A percentile compares a stretch with the other conserved stretches of the same genome.
phyloP scores from a whole-genome alignment of 2,113 vertebrate species.

The Potamarius usumacintae region DNA sequence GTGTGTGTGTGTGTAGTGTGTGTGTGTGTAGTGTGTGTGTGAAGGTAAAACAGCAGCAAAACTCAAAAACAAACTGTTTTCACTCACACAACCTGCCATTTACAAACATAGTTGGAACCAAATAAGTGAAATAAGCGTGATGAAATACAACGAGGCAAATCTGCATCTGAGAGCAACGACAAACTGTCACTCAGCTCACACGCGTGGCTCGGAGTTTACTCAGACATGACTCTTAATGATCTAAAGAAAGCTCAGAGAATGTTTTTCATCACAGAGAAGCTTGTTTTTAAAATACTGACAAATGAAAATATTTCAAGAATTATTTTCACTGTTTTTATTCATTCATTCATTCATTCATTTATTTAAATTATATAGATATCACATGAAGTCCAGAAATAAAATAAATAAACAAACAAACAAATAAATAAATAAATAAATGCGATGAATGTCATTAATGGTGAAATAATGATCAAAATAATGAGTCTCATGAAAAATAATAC shows the following conservation, averaged over 20 bases:
- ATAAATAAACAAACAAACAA: no score
- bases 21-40: background rate
- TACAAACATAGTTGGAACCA: background rate
- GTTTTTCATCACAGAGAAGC: no score
- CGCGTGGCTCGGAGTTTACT: background rate
- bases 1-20: background rate
- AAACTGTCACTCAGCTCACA: background rate
- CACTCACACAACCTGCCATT: background rate
- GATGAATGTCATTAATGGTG: background rate
- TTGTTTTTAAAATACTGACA: no score
- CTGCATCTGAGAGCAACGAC: background rate
- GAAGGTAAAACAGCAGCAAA: conserved; percentile 1
- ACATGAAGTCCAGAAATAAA: background rate
- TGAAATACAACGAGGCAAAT: background rate
- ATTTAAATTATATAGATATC: background rate
- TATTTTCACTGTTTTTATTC: background rate
- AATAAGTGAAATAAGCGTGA: background rate
- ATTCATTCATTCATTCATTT: background rate
- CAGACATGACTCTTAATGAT: background rate
- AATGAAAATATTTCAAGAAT: background rate
- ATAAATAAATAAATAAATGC: no score
- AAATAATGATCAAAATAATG: background rate
- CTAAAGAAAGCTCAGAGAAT: background rate
- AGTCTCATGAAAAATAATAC: background rate
- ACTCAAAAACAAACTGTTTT: background rate